Evolutionary conservation across 1,140 invertebrate genomes (phyloP), one percentile per base, ranked within the genome.

Genomic region (Calliphora vicina): DNA sequence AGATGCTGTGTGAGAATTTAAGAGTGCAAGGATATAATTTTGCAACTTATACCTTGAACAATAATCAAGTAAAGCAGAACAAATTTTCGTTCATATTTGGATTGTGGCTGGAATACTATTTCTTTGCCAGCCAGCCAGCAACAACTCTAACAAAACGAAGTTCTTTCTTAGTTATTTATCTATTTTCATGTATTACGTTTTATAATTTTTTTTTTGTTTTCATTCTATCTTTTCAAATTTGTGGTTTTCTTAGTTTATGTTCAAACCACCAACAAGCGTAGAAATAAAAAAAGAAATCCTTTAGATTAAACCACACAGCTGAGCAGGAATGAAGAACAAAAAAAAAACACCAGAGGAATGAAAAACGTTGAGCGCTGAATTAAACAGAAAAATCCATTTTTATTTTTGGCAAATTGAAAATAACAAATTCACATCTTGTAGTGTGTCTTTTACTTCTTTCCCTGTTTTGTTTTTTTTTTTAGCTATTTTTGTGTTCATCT

Each of bases 371-470:
- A 45, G 76, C 17, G 35, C 80, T 61, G 80, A 81, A 61, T 57
- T 81, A 67, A 81, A 67, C 45, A 17, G 45, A 57, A 43, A 43
- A 61, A 61, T 29, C 80, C 80, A 81, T 81, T 81, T 81, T 50
- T 26, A 43, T 78, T 81, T 81, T 50, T 57, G 45, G 80, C 80
- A 81, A 81, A 81, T 81, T 81, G 80, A 81, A 81, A 81, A 61
- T 78, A 78, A 35, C 35, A 78, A 78, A 78, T 74, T 78, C 74
- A 78, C 74, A 78, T 78, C 74, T 78, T 43, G 74, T 43, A 23
- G 3, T 20, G 35, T 27, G 23, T 43, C 35, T 43, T 78, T 78
- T 78, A 20, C 25, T 78, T 23, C 73, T 43, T 43, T 78, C 26
- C n/a, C n/a, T 9, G 73, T 13, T 74, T 35, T 29, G 72, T 35